phyloP scores from a whole-genome alignment of 2,888 invertebrate genomes.

The Nasonovia ribisnigri region DNA sequence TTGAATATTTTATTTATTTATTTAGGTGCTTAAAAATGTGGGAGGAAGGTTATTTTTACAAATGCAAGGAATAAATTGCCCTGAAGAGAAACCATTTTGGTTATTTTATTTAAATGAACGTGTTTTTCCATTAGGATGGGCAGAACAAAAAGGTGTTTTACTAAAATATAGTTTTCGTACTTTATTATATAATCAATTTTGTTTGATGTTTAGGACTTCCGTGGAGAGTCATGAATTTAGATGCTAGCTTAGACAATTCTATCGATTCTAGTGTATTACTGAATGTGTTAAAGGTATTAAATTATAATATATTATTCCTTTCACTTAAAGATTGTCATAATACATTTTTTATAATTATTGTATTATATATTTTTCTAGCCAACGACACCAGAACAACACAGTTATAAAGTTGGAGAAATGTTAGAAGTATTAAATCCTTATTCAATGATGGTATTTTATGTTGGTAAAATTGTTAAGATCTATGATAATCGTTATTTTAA shows the following conservation, averaged over 20 bases:
- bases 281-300: slow-evolving; percentile 48
- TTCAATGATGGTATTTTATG: slow-evolving; percentile 57
- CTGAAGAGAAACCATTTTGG: slow-evolving; percentile 52
- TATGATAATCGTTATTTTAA: slow-evolving; percentile 61
- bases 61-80: slow-evolving; percentile 40
- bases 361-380: slow-evolving; percentile 31
- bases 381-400: slow-evolving; percentile 45
- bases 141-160: slow-evolving; percentile 57
- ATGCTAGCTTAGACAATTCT: slow-evolving; percentile 1
- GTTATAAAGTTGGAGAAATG: slow-evolving; percentile 56
- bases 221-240: slow-evolving; percentile 71
- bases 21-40: slow-evolving; percentile 46
- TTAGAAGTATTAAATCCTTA: slow-evolving; percentile 59
- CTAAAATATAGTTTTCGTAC: background rate
- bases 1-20: background rate
- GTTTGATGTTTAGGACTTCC: slow-evolving; percentile 72
- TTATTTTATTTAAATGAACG: slow-evolving; percentile 60
- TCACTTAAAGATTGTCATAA: background rate
- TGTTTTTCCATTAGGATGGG: slow-evolving; percentile 63
- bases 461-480: slow-evolving; percentile 52
- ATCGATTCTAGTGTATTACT: slow-evolving; percentile 29
- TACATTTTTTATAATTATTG: background rate
- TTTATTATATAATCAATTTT: slow-evolving; percentile 69
- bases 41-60: slow-evolving; percentile 54
- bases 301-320: background rate